A percentile compares a stretch with the other conserved stretches of the same genome.
These are phyloP conservation scores for Dasyprocta punctata DNA, from an alignment of 2,113 vertebrate species.

Conservation along the genomic window DNA sequence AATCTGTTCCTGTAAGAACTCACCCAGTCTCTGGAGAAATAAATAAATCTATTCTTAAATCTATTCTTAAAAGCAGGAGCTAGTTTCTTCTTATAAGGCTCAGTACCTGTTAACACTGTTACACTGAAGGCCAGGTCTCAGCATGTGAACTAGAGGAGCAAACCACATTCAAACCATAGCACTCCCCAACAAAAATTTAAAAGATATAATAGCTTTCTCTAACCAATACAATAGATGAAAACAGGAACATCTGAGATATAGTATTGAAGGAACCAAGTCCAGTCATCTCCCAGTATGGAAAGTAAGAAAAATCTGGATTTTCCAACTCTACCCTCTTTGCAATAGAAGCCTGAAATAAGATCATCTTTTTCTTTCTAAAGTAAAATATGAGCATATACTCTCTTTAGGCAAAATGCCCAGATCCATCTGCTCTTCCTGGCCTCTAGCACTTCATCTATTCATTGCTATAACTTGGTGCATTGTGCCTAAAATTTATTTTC, in stretches of 20 bases:
- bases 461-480: background rate
- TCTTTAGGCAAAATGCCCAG: slow-evolving; percentile 51
- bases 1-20: background rate
- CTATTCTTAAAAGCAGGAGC: background rate
- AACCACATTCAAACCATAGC: background rate
- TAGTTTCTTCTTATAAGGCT: background rate
- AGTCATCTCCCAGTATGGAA: background rate
- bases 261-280: background rate
- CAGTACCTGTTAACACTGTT: background rate
- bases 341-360: slow-evolving; percentile 19
- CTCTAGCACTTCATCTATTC: background rate
- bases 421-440: background rate
- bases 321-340: background rate
- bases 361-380: slow-evolving; percentile 29
- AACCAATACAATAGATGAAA: background rate
- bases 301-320: background rate
- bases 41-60: background rate
- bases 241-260: background rate
- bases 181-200: background rate
- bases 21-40: background rate
- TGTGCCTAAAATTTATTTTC: slow-evolving; percentile 39
- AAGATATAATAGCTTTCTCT: background rate
- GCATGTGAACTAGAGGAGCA: background rate
- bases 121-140: background rate
- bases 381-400: background rate